Base-by-base conservation (phyloP, 2,888 invertebrate species). In the Clistopyga incitator region DNA sequence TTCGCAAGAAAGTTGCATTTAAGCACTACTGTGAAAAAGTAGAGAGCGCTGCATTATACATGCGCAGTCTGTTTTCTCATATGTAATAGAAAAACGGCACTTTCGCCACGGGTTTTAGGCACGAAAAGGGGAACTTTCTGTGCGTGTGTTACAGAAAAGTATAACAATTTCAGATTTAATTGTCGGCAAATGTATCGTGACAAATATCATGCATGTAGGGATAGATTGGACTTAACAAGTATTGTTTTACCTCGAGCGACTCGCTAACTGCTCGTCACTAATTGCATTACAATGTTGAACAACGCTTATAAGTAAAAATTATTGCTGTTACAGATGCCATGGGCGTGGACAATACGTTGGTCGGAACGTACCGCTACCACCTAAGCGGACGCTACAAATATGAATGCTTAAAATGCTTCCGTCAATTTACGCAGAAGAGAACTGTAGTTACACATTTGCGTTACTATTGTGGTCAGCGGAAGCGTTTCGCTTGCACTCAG, bases 351-450 rank as follows among this genome's bases (percentile, higher is more conserved):
- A 15, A 42, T 13, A 23, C 45, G 13, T 20, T 67, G 23, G 20
- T 4, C 52, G 81, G 65, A 34, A 38, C 45, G 13, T 81, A 81
- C 61, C 64, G 70, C 34, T 71, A 29, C 56, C 61, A 70, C 15
- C 13, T 88, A 61, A 54, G 86, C 65, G 90, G 89, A 47, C 85
- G 84, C 15, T 90, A 90, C 75, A 86, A 87, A 29, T 92, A 84
- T 88, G 90, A 92, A 83, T 92, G 93, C 72, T 78, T 90, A 11
- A 90, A 88, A 50, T 93, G 92, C 78, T 88, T 88, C 29, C 89
- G 91, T 79, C 89, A 90, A 54, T 93, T 92, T 86, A 88, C 90
- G 20, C 91, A 91, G 77, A 91, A 92, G 86, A 91, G 92, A 2
- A 90, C 92, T 0, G 88, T 93, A 3, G 90, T 89, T 25, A 88